Conservation (phyloP, 2,113 vertebrate species). For the Andinoacara biseriatus region DNA sequence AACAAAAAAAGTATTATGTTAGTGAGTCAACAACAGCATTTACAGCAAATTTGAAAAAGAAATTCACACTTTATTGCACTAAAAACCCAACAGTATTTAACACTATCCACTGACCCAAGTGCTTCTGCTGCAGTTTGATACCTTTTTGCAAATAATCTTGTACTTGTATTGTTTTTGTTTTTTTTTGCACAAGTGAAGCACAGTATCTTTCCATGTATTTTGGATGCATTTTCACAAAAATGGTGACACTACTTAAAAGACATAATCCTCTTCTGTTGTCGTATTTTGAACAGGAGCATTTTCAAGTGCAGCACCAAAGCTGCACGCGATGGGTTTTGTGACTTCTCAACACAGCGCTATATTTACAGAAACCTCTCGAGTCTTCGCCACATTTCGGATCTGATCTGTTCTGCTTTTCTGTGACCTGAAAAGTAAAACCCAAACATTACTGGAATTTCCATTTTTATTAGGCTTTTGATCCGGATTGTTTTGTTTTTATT, state of each 20-base stretch:
- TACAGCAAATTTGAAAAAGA: background rate
- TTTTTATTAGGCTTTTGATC: background rate
- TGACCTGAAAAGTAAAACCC: background rate
- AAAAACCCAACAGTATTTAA: background rate
- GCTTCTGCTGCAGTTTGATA: background rate
- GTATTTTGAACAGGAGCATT: background rate
- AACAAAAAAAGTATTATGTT: background rate
- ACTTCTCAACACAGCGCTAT: background rate
- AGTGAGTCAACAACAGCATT: background rate
- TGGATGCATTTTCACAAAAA: background rate
- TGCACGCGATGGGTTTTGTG: background rate
- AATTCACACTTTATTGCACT: background rate
- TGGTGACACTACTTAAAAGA: background rate
- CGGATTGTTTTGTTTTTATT: background rate
- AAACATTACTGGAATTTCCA: background rate
- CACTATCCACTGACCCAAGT: background rate
- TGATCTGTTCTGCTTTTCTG: no score
- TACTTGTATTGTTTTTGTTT: background rate
- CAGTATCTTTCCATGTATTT: accelerated
- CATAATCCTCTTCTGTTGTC: accelerated
- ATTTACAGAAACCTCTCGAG: no score
- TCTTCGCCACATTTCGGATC: no score
- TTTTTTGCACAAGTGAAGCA: background rate
- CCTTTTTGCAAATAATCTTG: background rate
- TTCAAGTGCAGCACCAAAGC: background rate